These are phyloP conservation scores for Biston betularia DNA, from an alignment of 2,888 invertebrate species.

Conservation along the genomic window DNA sequence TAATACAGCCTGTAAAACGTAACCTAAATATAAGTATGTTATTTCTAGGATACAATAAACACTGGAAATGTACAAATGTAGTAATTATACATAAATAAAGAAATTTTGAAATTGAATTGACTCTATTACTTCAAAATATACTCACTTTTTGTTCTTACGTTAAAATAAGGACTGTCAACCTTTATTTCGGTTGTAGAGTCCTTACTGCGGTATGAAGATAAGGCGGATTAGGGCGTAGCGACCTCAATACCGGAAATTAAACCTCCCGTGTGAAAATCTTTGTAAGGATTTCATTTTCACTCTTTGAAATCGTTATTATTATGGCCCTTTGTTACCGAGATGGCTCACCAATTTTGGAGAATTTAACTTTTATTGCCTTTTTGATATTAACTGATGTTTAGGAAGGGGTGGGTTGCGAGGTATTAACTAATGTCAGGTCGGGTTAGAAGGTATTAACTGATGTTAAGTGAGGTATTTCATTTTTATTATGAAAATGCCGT, in stretches of 20 bases:
- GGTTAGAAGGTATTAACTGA: conserved; percentile 1
- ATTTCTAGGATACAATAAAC: too few species aligned
- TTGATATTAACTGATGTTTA: conserved; percentile 25
- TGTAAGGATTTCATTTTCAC: conserved; percentile 30
- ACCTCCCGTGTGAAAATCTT: conserved; percentile 35
- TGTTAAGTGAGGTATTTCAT: conserved; percentile 16
- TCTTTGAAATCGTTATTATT: conserved; percentile 33
- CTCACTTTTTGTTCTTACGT: too few species aligned
- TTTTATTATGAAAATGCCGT: conserved; percentile 20
- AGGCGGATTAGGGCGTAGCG: conserved; percentile 16
- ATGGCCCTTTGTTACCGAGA: conserved; percentile 26
- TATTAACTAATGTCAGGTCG: conserved; percentile 8
- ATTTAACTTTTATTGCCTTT: conserved; percentile 34
- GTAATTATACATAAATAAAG: too few species aligned
- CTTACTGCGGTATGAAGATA: conserved; percentile 13
- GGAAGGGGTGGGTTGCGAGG: neutral
- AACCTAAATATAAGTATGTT: too few species aligned
- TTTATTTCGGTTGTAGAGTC: neutral
- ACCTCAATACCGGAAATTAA: conserved; percentile 45
- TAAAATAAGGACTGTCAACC: too few species aligned
- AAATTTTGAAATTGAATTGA: too few species aligned
- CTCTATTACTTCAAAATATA: too few species aligned
- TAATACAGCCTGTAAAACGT: too few species aligned
- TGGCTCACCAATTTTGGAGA: conserved; percentile 30
- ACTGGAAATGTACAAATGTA: too few species aligned